Evolutionary conservation across 2,113 vertebrate genomes (phyloP), one percentile per base, ranked within the genome.

Genomic region (Suncus etruscus): DNA sequence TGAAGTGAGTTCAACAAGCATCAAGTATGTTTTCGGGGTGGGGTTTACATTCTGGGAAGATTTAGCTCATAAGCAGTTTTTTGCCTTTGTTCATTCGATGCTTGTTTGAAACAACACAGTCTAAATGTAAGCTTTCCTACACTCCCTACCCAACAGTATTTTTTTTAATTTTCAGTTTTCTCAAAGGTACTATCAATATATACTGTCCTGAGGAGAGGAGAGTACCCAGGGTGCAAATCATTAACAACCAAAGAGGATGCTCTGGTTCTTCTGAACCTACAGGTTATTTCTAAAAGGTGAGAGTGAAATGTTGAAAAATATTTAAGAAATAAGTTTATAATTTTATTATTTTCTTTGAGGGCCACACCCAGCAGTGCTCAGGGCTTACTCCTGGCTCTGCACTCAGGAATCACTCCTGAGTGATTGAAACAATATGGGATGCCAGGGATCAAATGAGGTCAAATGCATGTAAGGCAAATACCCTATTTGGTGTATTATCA

Each of bases 61-160:
- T 87, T 94, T 96, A 90, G 90, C 10, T 86, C 94, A 90, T 83
- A 90, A 97, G 85, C 95, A 96, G 94, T 95, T 74, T 7, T 77
- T 61, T 95, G 91, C 77, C 68, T 97, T 95, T 97, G 85, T 77
- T 96, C 92, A 94, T 97, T 96, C 96, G 92, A 95, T 88, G 47
- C 90, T 88, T 92, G 88, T 91, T 87, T 96, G 91, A 47, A 94
- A 93, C 94, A 95, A 93, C 73, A 95, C 8, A 0, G 0, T 84
- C 91, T 94, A 66, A 92, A 90, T 73, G 32, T 66, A 66, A 65
- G 85, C 89, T 95, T 95, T 92, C 76, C 77, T 83, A 91, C 78
- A 77, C 70, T 95, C 89, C 95, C 79, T 95, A 76, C 74, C 69
- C 63, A 94, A 87, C 75, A 93, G 47, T 93, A 47, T 92, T 96